A percentile compares a stretch with the other conserved stretches of the same genome.
Evolutionary conservation across 2,797 vertebrate species (phyloP).

Genomic region (Lithobates sylvaticus): DNA sequence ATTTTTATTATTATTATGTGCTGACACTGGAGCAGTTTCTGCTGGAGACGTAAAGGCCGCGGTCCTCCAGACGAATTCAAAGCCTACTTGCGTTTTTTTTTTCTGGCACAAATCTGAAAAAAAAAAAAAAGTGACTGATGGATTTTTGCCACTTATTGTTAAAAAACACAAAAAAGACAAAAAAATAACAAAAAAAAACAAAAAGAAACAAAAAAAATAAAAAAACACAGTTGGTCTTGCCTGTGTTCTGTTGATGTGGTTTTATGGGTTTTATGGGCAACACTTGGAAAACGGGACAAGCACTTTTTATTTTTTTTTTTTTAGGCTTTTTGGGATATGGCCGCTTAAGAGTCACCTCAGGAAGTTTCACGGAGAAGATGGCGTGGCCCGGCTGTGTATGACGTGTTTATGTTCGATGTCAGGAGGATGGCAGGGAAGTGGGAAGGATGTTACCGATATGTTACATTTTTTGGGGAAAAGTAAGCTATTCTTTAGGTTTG

Average conservation of each 20-base stretch:
- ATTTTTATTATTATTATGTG: background rate
- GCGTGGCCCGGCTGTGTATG: background rate
- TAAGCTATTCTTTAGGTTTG: constrained; percentile 2
- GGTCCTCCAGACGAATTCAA: background rate
- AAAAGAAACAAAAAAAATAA: too few relatives aligned
- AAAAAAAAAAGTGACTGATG: background rate
- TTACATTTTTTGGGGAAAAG: background rate
- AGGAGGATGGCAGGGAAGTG: constrained; percentile 2
- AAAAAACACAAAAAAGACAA: too few relatives aligned
- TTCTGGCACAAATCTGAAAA: background rate
- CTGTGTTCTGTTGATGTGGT: background rate
- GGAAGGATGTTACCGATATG: background rate
- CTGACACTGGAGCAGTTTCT: constrained; percentile 33
- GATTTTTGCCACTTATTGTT: background rate
- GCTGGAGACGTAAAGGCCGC: background rate
- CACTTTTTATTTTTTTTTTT: background rate
- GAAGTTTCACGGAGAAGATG: background rate
- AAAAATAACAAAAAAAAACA: too few relatives aligned
- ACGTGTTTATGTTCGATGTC: constrained; percentile 4
- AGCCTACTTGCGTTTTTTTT: background rate
- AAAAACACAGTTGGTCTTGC: background rate
- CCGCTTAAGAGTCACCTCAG: constrained; percentile 2
- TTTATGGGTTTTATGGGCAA: background rate
- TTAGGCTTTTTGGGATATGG: background rate
- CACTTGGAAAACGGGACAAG: background rate